Evolutionary conservation across 2,888 invertebrate genomes (phyloP).

Genomic region (Ditylenchus weischeri): DNA sequence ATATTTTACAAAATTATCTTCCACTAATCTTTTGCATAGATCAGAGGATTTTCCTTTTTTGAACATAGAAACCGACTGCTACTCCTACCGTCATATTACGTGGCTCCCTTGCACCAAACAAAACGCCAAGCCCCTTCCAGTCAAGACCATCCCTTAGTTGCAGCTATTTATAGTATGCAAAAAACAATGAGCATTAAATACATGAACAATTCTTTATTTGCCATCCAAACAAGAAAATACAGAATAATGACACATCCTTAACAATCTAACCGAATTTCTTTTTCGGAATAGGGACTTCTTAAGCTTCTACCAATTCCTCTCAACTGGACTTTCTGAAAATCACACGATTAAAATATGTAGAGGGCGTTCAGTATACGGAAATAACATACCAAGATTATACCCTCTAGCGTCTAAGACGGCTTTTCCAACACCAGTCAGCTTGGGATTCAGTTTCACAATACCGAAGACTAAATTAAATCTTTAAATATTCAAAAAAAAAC

Average conservation of each 20-base stretch:
- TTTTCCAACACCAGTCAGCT: constrained; percentile 43
- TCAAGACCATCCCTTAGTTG: background rate
- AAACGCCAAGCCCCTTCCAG: constrained; percentile 3
- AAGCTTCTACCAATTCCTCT: constrained; percentile 33
- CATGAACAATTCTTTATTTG: no score
- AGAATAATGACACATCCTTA: no score
- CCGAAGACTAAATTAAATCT: constrained; percentile 29
- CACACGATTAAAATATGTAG: no score
- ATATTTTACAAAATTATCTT: no score
- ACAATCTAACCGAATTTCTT: no score
- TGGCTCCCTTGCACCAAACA: background rate
- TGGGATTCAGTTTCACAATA: constrained; percentile 43
- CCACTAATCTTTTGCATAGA: background rate
- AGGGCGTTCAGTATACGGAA: no score
- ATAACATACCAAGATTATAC: constrained; percentile 37
- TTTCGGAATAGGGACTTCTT: no score
- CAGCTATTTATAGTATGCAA: background rate
- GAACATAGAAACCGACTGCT: background rate
- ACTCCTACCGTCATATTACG: background rate
- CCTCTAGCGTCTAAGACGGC: constrained; percentile 52
- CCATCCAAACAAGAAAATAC: no score
- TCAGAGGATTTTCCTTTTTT: background rate
- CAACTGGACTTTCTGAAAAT: constrained; percentile 45
- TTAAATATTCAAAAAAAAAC: background rate
- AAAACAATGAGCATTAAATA: background rate